These are phyloP conservation scores for Morone saxatilis DNA, from an alignment of 2,113 vertebrate genomes.

Conservation along the genomic window DNA sequence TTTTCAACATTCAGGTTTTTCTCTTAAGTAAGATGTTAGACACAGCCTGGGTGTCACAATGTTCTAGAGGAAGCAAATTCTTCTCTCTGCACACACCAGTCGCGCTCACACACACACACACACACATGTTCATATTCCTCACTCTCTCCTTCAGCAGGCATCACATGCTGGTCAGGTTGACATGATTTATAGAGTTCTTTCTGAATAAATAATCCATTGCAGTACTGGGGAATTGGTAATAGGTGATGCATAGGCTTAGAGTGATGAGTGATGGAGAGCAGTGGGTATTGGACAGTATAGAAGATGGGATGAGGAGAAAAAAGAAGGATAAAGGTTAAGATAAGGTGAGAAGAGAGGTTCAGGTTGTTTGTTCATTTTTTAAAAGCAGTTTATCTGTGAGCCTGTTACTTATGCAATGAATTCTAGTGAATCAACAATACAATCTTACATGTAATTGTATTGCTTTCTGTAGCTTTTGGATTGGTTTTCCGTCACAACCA, in stretches of 20 bases:
- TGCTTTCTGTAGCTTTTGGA: neutral
- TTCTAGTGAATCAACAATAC: neutral
- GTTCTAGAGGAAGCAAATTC: conserved; percentile 21
- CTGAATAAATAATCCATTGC: conserved; percentile 78
- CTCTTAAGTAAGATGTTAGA: conserved; percentile 7
- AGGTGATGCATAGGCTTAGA: conserved; percentile 53
- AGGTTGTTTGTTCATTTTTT: conserved; percentile 25
- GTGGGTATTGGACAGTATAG: conserved; percentile 9
- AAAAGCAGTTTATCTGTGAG: neutral
- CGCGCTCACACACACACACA: neutral
- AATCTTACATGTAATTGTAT: neutral
- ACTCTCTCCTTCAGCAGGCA: conserved; percentile 28
- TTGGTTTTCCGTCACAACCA: conserved; percentile 10
- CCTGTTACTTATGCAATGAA: conserved; percentile 8
- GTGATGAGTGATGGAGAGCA: conserved; percentile 48
- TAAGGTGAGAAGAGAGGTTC: conserved; percentile 17
- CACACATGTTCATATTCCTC: conserved; percentile 29
- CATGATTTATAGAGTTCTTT: conserved; percentile 77
- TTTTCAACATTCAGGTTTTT: conserved; percentile 32
- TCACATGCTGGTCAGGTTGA: conserved; percentile 54
- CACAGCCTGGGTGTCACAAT: conserved; percentile 27
- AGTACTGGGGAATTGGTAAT: conserved; percentile 38
- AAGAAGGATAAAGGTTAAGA: conserved; percentile 42
- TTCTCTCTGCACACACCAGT: neutral
- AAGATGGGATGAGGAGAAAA: conserved; percentile 37